A percentile compares a stretch with the other conserved stretches of the same genome.
phyloP scores from a whole-genome alignment of 2,888 invertebrate species.

The Sinohyriopsis cumingii region DNA sequence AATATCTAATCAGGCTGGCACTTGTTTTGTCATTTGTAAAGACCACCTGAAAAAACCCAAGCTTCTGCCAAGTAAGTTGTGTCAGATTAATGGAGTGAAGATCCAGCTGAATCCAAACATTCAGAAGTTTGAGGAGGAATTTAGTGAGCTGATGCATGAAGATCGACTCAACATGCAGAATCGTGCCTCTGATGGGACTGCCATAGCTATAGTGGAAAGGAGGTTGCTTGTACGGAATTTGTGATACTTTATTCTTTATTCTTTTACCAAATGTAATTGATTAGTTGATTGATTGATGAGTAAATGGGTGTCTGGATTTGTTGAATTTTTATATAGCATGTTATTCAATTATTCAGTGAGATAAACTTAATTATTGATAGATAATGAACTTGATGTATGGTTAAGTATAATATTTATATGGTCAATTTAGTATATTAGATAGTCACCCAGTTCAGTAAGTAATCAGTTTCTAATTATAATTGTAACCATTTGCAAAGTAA shows the following conservation, averaged over 20 bases:
- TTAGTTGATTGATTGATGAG: no score
- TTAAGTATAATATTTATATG: no score
- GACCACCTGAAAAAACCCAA: slow-evolving; percentile 63
- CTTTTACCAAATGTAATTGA: neutral
- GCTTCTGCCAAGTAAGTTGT: slow-evolving; percentile 46
- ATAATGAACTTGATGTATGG: no score
- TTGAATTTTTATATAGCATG: no score
- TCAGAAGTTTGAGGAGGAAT: slow-evolving; percentile 69
- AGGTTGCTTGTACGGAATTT: slow-evolving; percentile 55
- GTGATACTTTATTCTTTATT: neutral
- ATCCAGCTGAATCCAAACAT: slow-evolving; percentile 63
- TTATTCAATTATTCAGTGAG: no score
- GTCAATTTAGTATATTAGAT: no score
- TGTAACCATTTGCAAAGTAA: neutral
- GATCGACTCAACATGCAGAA: slow-evolving; percentile 59
- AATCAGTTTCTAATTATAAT: no score
- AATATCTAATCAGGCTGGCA: no score
- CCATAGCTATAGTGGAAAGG: slow-evolving; percentile 61
- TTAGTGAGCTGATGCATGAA: slow-evolving; percentile 64
- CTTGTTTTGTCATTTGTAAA: slow-evolving; percentile 24
- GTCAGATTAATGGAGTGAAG: slow-evolving; percentile 59
- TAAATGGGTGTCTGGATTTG: no score
- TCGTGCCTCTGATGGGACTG: slow-evolving; percentile 46
- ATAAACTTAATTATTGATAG: no score
- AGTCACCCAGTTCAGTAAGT: no score